Base-by-base conservation (phyloP, 2,888 invertebrate species). In the Brenthis daphne region DNA sequence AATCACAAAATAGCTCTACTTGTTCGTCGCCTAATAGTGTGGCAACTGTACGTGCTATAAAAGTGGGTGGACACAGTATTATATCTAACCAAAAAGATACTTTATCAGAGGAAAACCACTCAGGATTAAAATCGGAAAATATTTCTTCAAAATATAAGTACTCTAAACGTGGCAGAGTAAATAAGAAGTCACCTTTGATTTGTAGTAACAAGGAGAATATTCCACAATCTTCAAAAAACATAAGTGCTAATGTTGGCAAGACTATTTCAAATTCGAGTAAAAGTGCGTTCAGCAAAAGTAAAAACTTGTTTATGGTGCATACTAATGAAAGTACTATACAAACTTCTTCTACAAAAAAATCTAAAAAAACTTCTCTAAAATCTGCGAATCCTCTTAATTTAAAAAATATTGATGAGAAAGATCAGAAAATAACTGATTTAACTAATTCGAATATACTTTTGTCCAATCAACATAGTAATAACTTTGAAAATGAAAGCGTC, bases 11-110 rank as follows among this genome's bases (percentile, higher is more conserved):
- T 70, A 88, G 90, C 75, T 89, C 90, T 20, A 80, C 87, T 6
- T 85, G 87, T 75, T 91, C 90, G 6, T 86, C 89, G 14, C 85
- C 82, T 29, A 88, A 85, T 68, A 90, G 89, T 74, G 74, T 87
- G 75, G 82, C 85, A 20, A 90, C 90, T 37, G 87, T 90, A n/a
- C 83, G 80, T 73, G 79, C 80, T 50, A 79, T 77, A 48, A 51
- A 13, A 51, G 75, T 81, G 8, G 76, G 75, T 3, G 74, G 76
- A 69, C 58, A 75, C 60, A 85, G 79, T 74, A 78, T 73, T 57
- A 57, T 74, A 11, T 73, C 77, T 16, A 77, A 73, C 51, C 82
- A 77, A 65, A 82, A 75, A 75, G 78, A 81, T 73, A 82, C 83
- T 3, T 69, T 78, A 54, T 78, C 84, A 8, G 77, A 82, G 56